These are phyloP conservation scores for Chloroceryle amazona DNA, from an alignment of 2,797 vertebrate species.

Conservation along the genomic window DNA sequence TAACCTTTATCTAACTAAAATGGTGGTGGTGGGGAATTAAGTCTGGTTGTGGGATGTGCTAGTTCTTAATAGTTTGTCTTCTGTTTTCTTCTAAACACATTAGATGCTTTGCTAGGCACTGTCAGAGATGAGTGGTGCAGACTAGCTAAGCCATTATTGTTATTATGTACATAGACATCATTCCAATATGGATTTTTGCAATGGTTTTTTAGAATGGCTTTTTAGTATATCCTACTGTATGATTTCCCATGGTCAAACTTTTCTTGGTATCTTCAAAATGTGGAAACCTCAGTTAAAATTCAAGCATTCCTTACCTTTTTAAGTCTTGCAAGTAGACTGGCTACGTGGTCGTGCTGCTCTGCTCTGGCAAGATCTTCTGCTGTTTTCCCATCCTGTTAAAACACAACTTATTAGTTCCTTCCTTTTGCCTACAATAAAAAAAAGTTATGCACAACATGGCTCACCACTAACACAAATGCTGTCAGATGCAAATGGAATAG, in stretches of 20 bases:
- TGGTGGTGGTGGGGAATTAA: neutral
- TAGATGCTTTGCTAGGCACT: neutral
- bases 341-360: slow-evolving; percentile 90
- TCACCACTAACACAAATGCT: neutral
- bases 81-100: neutral
- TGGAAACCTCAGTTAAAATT: neutral
- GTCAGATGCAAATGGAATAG: neutral
- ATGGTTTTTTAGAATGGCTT: neutral
- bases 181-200: neutral
- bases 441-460: neutral
- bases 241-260: neutral
- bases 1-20: neutral
- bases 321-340: slow-evolving; percentile 89
- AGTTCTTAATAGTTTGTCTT: neutral
- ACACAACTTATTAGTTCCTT: slow-evolving; percentile 47
- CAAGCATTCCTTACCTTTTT: slow-evolving; percentile 87
- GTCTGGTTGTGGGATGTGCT: neutral
- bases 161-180: neutral
- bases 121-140: neutral
- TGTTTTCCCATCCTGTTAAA: slow-evolving; percentile 92
- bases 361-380: slow-evolving; percentile 93
- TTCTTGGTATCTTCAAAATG: neutral
- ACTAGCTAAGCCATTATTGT: neutral
- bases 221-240: neutral
- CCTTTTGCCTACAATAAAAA: neutral